phyloP scores from a whole-genome alignment of 2,888 invertebrate genomes.

The Eutolmus rufibarbis region DNA sequence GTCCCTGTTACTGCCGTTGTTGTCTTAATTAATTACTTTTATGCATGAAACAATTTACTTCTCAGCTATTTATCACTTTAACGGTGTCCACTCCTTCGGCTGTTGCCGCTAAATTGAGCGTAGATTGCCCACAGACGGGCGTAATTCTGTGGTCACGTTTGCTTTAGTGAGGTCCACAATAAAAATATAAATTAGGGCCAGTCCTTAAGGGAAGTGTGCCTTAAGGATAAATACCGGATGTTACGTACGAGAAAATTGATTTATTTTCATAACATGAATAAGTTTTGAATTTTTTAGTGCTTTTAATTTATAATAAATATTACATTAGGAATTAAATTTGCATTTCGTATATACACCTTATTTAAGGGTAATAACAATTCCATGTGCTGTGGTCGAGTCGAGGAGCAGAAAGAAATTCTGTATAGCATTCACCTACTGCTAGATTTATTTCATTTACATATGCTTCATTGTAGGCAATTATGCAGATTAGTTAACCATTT shows the following conservation, averaged over 20 bases:
- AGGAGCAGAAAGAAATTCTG: background rate
- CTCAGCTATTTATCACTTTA: slow-evolving; percentile 45
- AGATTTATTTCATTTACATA: background rate
- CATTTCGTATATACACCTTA: background rate
- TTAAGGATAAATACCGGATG: background rate
- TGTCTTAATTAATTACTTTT: slow-evolving; percentile 47
- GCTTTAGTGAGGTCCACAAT: background rate
- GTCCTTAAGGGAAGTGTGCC: background rate
- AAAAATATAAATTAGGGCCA: background rate
- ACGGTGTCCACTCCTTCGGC: slow-evolving; percentile 18
- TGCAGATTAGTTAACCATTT: background rate
- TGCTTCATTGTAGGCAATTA: background rate
- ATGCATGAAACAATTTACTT: slow-evolving; percentile 48
- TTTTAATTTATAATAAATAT: background rate
- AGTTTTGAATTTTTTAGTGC: background rate
- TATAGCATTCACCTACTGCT: background rate
- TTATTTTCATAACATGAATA: background rate
- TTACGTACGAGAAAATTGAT: background rate
- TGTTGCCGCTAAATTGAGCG: slow-evolving; percentile 19
- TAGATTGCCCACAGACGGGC: background rate
- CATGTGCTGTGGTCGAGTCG: background rate
- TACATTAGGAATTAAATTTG: background rate
- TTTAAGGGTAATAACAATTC: background rate
- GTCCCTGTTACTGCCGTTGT: background rate
- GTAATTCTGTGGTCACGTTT: background rate